Evolutionary conservation across 1,140 invertebrate genomes (phyloP).

Genomic region (Elymnias hypermnestra): DNA sequence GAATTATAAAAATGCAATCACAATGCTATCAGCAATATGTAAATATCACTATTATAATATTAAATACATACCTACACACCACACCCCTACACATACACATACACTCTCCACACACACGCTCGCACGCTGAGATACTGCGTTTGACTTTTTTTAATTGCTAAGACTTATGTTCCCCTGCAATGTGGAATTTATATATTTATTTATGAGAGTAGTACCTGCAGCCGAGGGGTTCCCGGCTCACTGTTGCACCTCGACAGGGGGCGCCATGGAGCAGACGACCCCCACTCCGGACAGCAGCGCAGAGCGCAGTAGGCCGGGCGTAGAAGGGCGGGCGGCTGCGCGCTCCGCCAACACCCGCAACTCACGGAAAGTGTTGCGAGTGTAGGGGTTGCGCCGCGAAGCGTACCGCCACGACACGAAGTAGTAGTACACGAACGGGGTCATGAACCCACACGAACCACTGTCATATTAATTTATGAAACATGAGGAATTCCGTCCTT

Average conservation of each 20-base stretch:
- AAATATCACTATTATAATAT: too few relatives aligned
- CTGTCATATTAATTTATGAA: too few relatives aligned
- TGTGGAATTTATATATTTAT: background rate
- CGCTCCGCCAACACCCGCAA: constrained; percentile 80
- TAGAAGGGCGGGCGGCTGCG: constrained; percentile 77
- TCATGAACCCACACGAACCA: constrained; percentile 88
- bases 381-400: constrained; percentile 96
- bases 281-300: constrained; percentile 74
- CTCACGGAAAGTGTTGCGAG: constrained; percentile 91
- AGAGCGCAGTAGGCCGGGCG: constrained; percentile 78
- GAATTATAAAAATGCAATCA: too few relatives aligned
- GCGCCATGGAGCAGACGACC: constrained; percentile 81
- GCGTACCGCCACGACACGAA: constrained; percentile 91
- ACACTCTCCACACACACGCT: too few relatives aligned
- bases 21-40: too few relatives aligned
- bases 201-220: background rate
- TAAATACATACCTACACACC: too few relatives aligned
- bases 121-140: too few relatives aligned
- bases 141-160: too few relatives aligned
- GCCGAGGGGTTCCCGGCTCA: too few relatives aligned
- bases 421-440: constrained; percentile 96
- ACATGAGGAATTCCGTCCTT: too few relatives aligned
- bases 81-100: too few relatives aligned
- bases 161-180: background rate
- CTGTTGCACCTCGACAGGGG: constrained; percentile 63